These are phyloP conservation scores for Lasioglossum baleicum DNA, from an alignment of 1,140 invertebrate genomes.

Conservation along the genomic window DNA sequence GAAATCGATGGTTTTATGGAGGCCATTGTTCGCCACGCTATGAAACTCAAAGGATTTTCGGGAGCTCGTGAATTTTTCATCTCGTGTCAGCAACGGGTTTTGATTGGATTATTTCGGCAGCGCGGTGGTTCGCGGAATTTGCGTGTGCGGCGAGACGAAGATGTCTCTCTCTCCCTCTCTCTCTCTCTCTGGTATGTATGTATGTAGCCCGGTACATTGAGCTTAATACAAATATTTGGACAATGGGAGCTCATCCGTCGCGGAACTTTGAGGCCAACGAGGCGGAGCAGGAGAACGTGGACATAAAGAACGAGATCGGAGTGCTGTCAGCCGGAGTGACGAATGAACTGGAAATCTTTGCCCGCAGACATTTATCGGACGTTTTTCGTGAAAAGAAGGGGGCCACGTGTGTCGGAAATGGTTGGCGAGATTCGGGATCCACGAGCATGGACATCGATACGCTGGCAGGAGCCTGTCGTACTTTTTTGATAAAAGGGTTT, in stretches of 20 bases:
- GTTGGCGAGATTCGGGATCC: slow-evolving; percentile 35
- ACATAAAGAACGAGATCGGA: slow-evolving; percentile 32
- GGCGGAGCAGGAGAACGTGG: background rate
- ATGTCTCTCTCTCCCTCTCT: no score
- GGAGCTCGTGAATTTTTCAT: no score
- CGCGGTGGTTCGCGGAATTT: no score
- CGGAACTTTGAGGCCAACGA: background rate
- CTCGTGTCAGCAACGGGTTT: no score
- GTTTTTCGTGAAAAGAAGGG: slow-evolving; percentile 48
- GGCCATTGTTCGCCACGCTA: background rate
- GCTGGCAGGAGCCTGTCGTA: background rate
- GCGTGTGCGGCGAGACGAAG: no score
- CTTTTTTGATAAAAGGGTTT: background rate
- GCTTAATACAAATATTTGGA: background rate
- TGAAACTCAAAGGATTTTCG: background rate
- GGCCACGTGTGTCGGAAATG: slow-evolving; percentile 37
- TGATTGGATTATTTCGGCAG: no score
- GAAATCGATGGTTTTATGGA: background rate
- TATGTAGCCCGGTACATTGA: background rate
- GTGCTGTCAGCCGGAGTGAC: slow-evolving; percentile 46
- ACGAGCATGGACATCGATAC: slow-evolving; percentile 30
- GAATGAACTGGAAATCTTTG: slow-evolving; percentile 58
- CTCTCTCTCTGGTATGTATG: no score
- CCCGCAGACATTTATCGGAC: slow-evolving; percentile 56
- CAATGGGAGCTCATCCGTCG: slow-evolving; percentile 3